Base-by-base conservation (phyloP, 2,113 vertebrate genomes). In the Anoplopoma fimbria region DNA sequence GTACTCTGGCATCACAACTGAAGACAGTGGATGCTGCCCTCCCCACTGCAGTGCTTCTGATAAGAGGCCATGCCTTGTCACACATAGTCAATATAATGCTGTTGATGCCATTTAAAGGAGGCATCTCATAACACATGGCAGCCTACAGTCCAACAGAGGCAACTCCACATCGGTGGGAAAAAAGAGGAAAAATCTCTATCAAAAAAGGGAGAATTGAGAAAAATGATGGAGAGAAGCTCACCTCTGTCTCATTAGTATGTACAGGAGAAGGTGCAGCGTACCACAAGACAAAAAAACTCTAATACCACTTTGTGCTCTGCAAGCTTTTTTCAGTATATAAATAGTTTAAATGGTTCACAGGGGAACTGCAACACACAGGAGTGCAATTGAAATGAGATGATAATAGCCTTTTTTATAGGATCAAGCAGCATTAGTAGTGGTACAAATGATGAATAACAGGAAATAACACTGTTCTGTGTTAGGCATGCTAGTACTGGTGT, bases 1-100 rank as follows among this genome's bases (percentile, higher is more conserved):
- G 33, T 69, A 58, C 21, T 80, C 36, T 31, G 61, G 53, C 72
- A 25, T 83, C 81, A 84, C 23, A 57, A 84, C 81, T 83, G 69
- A 45, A 60, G 42, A 9, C 19, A 2, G 34, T 6, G 31, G 13
- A 12, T 69, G 29, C n/a, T 65, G 25, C 38, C 38, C 25, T 21
- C 25, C 4, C 31, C 0, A 1, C 42, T 49, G 65, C 63, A 65
- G n/a, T 31, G 25, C 65, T 23, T 57, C 21, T 10, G 47, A 75
- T 65, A 31, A 36, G 55, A 72, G n/a, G 51, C 49, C 36, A 45
- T 73, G 49, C 62, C 36, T 81, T 64, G 61, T 77, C 63, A 82
- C 17, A 49, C 40, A 23, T 25, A 13, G 61, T 68, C 72, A 69
- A 15, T 71, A 42, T 36, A 62, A 47, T 64, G 2, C 49, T 14